These are phyloP conservation scores for Macaca nemestrina DNA, from an alignment of 2,113 vertebrate genomes.

Conservation along the genomic window DNA sequence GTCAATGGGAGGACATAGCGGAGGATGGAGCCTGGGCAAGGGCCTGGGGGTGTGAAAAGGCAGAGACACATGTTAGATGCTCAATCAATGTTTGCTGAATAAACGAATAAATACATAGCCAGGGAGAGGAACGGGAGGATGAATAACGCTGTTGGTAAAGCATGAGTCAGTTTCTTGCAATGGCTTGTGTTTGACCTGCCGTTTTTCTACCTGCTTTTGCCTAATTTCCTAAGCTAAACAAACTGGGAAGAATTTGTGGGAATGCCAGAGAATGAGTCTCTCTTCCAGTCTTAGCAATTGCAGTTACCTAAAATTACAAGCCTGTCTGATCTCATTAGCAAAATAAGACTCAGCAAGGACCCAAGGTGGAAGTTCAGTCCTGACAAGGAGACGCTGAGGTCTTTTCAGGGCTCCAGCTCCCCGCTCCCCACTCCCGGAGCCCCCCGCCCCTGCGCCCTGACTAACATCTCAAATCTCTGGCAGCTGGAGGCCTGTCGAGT, in stretches of 20 bases:
- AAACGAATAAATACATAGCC: background rate
- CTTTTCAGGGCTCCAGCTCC: background rate
- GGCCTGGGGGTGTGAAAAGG: background rate
- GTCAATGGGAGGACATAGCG: background rate
- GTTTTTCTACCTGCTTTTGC: slow-evolving; percentile 57
- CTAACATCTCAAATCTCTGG: background rate
- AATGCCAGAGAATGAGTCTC: slow-evolving; percentile 26
- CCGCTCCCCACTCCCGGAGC: background rate
- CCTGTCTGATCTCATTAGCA: slow-evolving; percentile 52
- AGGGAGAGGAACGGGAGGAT: accelerated
- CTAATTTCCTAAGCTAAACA: slow-evolving; percentile 23
- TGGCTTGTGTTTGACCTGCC: background rate
- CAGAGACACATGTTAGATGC: background rate
- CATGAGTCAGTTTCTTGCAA: background rate
- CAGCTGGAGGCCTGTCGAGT: background rate
- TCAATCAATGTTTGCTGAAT: slow-evolving; percentile 29
- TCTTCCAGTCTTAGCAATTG: background rate
- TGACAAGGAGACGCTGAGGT: background rate
- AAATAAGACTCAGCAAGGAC: slow-evolving; percentile 38
- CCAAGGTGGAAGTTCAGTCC: background rate
- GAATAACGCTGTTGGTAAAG: background rate
- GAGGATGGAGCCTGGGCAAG: background rate
- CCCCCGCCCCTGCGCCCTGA: background rate
- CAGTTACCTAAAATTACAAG: slow-evolving; percentile 48
- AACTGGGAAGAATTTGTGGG: background rate